Base-by-base conservation (phyloP, 2,888 invertebrate species). In the Himalopsyche japonica region DNA sequence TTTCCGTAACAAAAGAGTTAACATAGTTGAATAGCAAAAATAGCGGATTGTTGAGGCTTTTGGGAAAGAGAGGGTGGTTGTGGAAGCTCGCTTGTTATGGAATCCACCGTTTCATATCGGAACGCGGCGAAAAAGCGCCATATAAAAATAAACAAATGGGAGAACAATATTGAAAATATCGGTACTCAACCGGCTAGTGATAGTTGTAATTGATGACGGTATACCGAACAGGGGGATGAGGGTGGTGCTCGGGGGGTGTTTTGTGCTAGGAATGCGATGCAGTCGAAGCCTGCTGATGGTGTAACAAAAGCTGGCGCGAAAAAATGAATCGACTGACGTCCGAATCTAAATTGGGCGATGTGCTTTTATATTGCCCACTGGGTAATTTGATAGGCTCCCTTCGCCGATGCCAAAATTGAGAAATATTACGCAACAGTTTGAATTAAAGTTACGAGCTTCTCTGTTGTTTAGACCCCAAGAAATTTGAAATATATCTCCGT, bases 81-180 rank as follows among this genome's bases (percentile, higher is more conserved):
- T n/a, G 64, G 64, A 43, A 64, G 10, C 24, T 30, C 5, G 10
- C 3, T 64, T 70, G 70, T 24, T 30, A 3, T 15, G 30, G 15
- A 27, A 27, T 70, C 30, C 12, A 15, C 43, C 64, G 7, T 80
- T 64, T 80, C 80, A 34, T 49, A 24, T 79, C 77, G 77, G 34
- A 37, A 49, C 34, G 30, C 76, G 81, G 27, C 30, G 10, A 64
- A 82, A 82, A 82, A 82, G 32, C 30, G 20, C 70, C 37, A 47
- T 24, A n/a, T n/a, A 64, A 76, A 83, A 83, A 80, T 80, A 80
- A 84, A 84, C 84, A 84, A 84, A 85, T 82, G 78, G 80, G 85
- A 85, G 81, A 85, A 85, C 85, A 85, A 85, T 85, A 85, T 85
- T 83, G 83, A 83, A 85, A 85, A 83, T 64, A 83, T 81, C 83